Conservation (phyloP, 2,888 invertebrate genomes). For the Drosophila niveifrons region DNA sequence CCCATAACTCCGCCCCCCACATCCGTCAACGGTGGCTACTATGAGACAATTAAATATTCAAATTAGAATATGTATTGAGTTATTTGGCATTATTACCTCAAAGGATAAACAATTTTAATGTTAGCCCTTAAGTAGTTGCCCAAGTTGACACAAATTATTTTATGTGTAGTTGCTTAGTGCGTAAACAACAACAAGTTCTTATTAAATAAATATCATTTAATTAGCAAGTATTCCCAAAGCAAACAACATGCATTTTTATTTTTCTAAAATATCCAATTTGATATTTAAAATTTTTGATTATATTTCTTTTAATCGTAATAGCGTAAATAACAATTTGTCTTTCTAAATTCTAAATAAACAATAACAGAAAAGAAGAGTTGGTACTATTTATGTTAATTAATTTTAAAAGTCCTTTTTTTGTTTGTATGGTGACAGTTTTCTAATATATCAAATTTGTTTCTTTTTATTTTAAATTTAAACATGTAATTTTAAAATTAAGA, state of each 20-base stretch:
- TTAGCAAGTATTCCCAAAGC: slow-evolving; percentile 33
- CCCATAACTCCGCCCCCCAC: slow-evolving; percentile 81
- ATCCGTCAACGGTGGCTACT: slow-evolving; percentile 71
- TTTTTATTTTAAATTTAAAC: slow-evolving; percentile 7
- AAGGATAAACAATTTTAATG: slow-evolving; percentile 66
- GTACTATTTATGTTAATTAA: no score
- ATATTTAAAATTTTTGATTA: no score
- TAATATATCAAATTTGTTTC: neutral
- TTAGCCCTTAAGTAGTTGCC: slow-evolving; percentile 63
- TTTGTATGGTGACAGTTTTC: no score
- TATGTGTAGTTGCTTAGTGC: slow-evolving; percentile 53
- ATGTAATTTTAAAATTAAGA: neutral
- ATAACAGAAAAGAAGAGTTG: no score
- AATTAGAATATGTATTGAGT: slow-evolving; percentile 58
- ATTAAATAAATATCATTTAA: slow-evolving; percentile 40
- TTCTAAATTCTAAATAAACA: no score
- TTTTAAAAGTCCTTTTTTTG: no score
- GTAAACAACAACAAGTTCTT: slow-evolving; percentile 32
- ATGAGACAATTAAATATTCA: slow-evolving; percentile 82
- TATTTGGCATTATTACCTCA: slow-evolving; percentile 70
- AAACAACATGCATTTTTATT: slow-evolving; percentile 27
- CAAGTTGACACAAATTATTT: slow-evolving; percentile 22
- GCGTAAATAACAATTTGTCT: no score
- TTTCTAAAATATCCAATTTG: neutral
- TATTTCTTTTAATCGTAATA: no score